These are phyloP conservation scores for Hippolais icterina DNA, from an alignment of 2,113 vertebrate genomes.

Conservation along the genomic window DNA sequence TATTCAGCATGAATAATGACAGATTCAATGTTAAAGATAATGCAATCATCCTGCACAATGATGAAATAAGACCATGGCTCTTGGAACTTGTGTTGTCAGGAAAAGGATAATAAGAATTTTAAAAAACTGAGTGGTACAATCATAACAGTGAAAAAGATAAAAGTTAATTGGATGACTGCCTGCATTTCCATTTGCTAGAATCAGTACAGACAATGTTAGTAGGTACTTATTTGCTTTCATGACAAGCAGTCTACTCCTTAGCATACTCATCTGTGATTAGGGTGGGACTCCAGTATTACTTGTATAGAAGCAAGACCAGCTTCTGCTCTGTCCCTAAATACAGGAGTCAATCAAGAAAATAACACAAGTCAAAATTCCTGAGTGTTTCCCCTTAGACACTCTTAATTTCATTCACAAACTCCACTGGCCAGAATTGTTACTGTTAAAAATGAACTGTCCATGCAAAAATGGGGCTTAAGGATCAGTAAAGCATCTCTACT, in stretches of 20 bases:
- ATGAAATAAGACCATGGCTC: background rate
- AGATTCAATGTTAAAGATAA: background rate
- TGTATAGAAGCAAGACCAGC: background rate
- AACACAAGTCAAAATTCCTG: background rate
- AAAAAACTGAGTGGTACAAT: background rate
- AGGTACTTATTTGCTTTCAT: background rate
- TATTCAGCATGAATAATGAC: slow-evolving; percentile 8
- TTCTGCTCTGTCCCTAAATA: background rate
- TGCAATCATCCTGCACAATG: background rate
- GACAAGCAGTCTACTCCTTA: background rate
- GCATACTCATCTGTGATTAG: background rate
- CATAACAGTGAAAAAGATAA: background rate
- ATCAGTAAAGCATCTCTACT: background rate
- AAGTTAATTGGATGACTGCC: background rate
- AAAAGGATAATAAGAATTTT: background rate
- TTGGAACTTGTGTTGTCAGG: background rate
- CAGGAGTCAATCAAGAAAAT: background rate
- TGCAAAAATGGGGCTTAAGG: background rate
- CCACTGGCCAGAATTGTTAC: background rate
- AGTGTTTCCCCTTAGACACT: background rate
- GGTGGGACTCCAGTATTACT: background rate
- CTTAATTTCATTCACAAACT: background rate
- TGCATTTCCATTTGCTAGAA: background rate
- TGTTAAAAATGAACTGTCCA: background rate
- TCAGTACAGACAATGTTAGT: background rate